Conservation (phyloP, 2,113 vertebrate species). For the Thamnophis sirtalis region DNA sequence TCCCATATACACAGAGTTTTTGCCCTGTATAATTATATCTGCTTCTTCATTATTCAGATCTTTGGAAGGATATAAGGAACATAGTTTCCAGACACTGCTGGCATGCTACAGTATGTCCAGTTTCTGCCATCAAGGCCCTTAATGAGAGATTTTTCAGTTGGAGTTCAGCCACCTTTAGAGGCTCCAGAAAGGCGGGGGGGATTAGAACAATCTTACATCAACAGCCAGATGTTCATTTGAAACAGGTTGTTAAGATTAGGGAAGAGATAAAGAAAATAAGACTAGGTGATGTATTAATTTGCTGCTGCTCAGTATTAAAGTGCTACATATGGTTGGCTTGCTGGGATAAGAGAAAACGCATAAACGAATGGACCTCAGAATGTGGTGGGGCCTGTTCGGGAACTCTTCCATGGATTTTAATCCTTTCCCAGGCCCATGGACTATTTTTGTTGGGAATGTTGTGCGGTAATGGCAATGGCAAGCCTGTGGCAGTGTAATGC, state of each 20-base stretch:
- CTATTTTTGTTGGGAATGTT: neutral
- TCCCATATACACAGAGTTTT: neutral
- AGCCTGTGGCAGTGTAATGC: neutral
- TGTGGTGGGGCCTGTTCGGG: neutral
- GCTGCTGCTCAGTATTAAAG: neutral
- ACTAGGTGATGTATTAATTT: neutral
- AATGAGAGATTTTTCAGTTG: neutral
- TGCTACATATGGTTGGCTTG: neutral
- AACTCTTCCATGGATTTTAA: neutral
- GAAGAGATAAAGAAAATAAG: neutral
- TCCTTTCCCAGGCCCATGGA: neutral
- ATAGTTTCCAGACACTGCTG: neutral
- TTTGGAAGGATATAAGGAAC: neutral
- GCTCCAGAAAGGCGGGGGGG: neutral
- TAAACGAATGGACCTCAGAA: neutral
- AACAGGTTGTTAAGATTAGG: no score
- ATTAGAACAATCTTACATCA: neutral
- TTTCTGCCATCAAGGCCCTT: neutral
- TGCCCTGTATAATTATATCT: neutral
- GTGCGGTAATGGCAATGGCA: neutral
- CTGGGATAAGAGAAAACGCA: neutral
- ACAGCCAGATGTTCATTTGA: neutral
- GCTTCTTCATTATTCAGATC: neutral
- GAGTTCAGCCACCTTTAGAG: neutral
- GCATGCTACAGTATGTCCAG: neutral